Percentiles rank a stretch among this genome's conserved stretches.
phyloP scores from a whole-genome alignment of 2,113 vertebrate genomes.

The Prolemur simus region DNA sequence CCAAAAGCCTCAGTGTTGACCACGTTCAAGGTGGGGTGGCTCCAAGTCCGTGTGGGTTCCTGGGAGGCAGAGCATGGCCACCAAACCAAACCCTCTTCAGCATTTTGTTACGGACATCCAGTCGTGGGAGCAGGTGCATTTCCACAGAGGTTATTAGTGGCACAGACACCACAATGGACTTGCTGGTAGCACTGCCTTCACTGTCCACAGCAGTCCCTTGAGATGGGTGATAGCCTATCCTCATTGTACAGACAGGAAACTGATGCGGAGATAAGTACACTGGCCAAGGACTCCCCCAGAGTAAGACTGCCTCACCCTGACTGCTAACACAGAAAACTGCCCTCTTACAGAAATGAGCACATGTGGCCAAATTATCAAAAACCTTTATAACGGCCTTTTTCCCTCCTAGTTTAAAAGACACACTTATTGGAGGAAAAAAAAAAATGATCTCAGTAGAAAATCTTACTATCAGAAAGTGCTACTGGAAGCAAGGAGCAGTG shows the following conservation, averaged over 20 bases:
- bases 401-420: neutral
- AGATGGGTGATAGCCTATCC: neutral
- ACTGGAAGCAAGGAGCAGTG: neutral
- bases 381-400: neutral
- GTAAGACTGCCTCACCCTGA: neutral
- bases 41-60: neutral
- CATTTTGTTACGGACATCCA: neutral
- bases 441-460: neutral
- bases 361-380: neutral
- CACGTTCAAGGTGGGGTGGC: neutral
- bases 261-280: neutral
- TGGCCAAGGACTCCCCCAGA: neutral
- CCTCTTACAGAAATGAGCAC: neutral
- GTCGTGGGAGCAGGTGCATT: neutral
- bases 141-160: neutral
- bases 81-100: too few species aligned
- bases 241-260: neutral
- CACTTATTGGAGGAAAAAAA: neutral
- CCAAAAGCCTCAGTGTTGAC: neutral
- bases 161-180: neutral
- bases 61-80: neutral
- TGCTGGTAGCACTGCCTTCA: neutral
- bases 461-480: neutral
- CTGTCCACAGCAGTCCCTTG: neutral
- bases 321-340: neutral